These are phyloP conservation scores for Danaus plexippus DNA, from an alignment of 1,140 invertebrate species.

Conservation along the genomic window DNA sequence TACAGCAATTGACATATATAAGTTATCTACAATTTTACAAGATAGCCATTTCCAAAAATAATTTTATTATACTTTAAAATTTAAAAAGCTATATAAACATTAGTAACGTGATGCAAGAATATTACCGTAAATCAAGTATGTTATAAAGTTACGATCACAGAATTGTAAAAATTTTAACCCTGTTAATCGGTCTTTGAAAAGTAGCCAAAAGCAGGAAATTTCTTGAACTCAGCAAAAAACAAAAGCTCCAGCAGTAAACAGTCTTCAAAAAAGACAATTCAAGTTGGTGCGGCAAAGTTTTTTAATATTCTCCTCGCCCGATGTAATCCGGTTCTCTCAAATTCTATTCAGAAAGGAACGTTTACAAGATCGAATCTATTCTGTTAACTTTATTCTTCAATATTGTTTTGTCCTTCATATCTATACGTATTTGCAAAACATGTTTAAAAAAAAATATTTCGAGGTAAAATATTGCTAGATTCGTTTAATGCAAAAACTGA, in stretches of 20 bases:
- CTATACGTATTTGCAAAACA: not conserved
- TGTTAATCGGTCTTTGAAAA: no score
- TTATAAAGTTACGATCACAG: no score
- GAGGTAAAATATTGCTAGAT: not conserved
- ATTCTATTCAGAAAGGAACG: slow-evolving; percentile 37
- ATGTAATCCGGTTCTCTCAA: slow-evolving; percentile 52
- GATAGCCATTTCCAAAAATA: no score
- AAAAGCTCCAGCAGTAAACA: slow-evolving; percentile 45
- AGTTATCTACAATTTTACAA: no score
- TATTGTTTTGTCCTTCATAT: slow-evolving; percentile 2
- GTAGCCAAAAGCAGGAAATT: slow-evolving; percentile 6
- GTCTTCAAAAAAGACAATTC: slow-evolving; percentile 62
- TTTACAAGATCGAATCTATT: slow-evolving; percentile 15
- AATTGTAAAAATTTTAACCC: no score
- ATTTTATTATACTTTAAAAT: no score
- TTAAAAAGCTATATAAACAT: no score
- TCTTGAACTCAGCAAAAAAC: slow-evolving; percentile 24
- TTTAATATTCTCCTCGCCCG: slow-evolving; percentile 64
- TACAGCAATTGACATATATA: no score
- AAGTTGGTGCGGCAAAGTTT: slow-evolving; percentile 59
- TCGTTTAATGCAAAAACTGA: not conserved
- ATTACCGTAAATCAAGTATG: no score
- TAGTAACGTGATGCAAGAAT: no score
- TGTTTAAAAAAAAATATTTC: not conserved
- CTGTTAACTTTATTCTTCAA: slow-evolving; percentile 1